These are phyloP conservation scores for Callaeas wilsoni DNA, from an alignment of 2,113 vertebrate genomes.

Conservation along the genomic window DNA sequence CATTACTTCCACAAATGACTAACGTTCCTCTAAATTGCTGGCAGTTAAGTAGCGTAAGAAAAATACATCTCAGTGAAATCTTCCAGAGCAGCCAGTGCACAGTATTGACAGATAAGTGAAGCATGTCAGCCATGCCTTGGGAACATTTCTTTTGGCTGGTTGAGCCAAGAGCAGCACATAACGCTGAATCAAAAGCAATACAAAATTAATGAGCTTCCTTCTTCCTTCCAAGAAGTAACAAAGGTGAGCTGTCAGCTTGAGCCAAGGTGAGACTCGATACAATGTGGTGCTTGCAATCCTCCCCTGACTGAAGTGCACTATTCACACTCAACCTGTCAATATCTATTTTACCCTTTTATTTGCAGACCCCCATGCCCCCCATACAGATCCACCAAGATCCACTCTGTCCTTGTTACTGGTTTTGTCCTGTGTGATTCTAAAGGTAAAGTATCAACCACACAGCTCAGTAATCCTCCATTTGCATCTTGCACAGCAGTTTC, in stretches of 20 bases:
- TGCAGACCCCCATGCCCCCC: neutral
- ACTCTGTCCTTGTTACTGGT: fast-evolving
- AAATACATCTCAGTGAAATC: neutral
- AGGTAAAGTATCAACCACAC: neutral
- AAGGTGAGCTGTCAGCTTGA: neutral
- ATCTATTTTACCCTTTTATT: neutral
- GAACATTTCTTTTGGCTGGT: neutral
- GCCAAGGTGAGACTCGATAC: neutral
- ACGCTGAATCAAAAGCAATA: neutral
- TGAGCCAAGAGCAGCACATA: neutral
- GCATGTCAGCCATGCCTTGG: neutral
- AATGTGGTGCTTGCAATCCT: neutral
- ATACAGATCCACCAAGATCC: neutral
- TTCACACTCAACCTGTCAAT: neutral
- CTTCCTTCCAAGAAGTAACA: neutral
- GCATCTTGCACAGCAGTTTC: neutral
- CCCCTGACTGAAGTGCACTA: neutral
- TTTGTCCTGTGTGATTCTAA: neutral
- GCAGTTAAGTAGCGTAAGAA: neutral
- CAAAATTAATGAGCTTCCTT: neutral
- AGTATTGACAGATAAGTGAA: neutral
- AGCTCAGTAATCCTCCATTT: neutral
- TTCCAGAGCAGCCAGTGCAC: neutral
- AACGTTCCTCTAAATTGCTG: neutral
- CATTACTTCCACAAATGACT: neutral